A percentile compares a stretch with the other conserved stretches of the same genome.
phyloP scores from a whole-genome alignment of 2,797 vertebrate species.

The Cygnus olor region DNA sequence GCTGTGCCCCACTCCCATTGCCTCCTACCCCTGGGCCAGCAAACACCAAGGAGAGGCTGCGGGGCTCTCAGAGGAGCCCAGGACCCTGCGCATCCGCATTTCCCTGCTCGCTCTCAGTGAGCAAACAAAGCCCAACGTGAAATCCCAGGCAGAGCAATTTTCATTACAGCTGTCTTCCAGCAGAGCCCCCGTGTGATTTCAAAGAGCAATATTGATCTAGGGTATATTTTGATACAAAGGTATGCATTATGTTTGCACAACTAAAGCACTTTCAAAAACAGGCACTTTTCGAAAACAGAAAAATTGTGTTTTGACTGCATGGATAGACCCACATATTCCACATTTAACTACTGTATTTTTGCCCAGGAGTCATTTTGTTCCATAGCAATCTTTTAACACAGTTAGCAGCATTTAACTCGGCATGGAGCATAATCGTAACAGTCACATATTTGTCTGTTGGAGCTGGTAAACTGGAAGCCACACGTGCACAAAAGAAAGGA shows the following conservation, averaged over 20 bases:
- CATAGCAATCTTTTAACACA: background rate
- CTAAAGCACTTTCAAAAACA: background rate
- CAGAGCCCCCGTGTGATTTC: background rate
- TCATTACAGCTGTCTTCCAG: background rate
- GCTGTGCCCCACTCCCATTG: background rate
- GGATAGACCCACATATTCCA: background rate
- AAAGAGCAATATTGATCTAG: background rate
- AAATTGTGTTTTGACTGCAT: background rate
- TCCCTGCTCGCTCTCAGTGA: background rate
- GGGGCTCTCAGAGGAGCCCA: background rate
- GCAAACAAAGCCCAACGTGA: background rate
- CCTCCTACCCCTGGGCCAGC: background rate
- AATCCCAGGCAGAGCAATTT: background rate
- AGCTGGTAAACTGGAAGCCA: conserved; percentile 10
- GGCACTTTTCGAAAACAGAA: background rate
- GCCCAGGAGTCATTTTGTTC: background rate
- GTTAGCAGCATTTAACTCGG: conserved; percentile 14
- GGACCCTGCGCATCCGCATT: background rate
- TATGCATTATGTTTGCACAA: background rate
- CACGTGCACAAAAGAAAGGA: background rate
- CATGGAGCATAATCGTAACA: background rate
- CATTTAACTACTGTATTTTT: conserved; percentile 3
- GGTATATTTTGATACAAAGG: conserved; percentile 29
- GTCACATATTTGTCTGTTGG: background rate
- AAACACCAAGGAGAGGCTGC: background rate